Base-by-base conservation (phyloP, 2,888 invertebrate genomes). In the Pseudococcus longispinus region DNA sequence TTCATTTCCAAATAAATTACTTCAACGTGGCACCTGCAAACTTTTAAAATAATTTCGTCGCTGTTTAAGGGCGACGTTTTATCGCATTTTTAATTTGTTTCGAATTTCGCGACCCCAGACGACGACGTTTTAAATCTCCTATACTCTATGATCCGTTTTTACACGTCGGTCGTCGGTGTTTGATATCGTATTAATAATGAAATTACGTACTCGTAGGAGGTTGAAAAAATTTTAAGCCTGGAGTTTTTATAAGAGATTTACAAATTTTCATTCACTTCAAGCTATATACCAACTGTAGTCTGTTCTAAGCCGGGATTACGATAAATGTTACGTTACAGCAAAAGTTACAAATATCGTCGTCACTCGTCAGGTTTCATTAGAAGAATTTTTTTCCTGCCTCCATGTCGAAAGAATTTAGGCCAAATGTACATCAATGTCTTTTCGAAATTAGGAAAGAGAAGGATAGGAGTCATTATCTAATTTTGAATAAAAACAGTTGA, bases 71-170 rank as follows among this genome's bases (percentile, higher is more conserved):
- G 8, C 23, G 60, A 60, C 60, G 23, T 60, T 60, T 60, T 60
- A 60, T 60, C 60, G 60, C 60, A 23, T 60, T 60, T 60, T 60
- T 60, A 60, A 60, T 60, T 60, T 60, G 60, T 60, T 20, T 60
- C 15, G 60, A 60, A 60, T 60, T 60, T 60, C 60, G 37, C 37
- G 37, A 60, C 60, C 51, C n/a, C n/a, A n/a, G 15, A 15, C 44
- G 44, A 46, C 55, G 55, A 55, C n/a, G 55, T n/a, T 55, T 55
- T 55, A 55, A 55, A 55, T 20, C 55, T 3, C 3, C 13, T 15
- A 4, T 8, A 46, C 44, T 37, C 4, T 55, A 55, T 15, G 55
- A n/a, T 55, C n/a, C 18, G 55, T n/a, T 55, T 55, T 55, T n/a
- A 55, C 55, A 55, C 55, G 55, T 55, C 55, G n/a, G 37, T 37